These are phyloP conservation scores for Pilophorus perplexus DNA, from an alignment of 2,888 invertebrate species.

Conservation along the genomic window DNA sequence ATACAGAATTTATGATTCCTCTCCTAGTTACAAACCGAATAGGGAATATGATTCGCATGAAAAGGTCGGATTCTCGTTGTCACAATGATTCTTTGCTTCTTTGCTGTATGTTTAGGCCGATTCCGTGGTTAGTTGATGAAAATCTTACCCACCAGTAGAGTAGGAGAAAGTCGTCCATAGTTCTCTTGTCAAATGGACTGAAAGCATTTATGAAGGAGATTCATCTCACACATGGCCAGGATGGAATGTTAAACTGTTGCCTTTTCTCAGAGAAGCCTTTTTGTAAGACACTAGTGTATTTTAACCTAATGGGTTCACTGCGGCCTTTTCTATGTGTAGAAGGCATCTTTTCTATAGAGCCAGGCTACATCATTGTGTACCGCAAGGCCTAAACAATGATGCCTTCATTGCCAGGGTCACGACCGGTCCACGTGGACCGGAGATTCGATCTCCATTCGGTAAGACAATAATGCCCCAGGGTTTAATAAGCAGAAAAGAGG, in stretches of 20 bases:
- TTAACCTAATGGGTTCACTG: slow-evolving; percentile 31
- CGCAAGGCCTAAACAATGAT: slow-evolving; percentile 32
- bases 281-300: slow-evolving; percentile 10
- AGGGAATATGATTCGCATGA: too few relatives aligned
- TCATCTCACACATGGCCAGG: slow-evolving; percentile 8
- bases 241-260: slow-evolving; percentile 33
- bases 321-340: background rate
- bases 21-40: too few relatives aligned
- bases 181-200: slow-evolving; percentile 15
- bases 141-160: too few relatives aligned
- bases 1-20: too few relatives aligned
- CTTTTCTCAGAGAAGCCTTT: background rate
- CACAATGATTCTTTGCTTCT: too few relatives aligned
- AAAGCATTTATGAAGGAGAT: slow-evolving; percentile 34
- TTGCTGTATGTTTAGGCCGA: too few relatives aligned
- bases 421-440: slow-evolving; percentile 35
- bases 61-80: too few relatives aligned
- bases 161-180: slow-evolving; percentile 15
- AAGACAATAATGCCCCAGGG: slow-evolving; percentile 34
- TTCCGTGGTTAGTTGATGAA: too few relatives aligned
- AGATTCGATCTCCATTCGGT: slow-evolving; percentile 36
- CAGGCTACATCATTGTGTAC: slow-evolving; percentile 3
- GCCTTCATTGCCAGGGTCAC: slow-evolving; percentile 42
- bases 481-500: slow-evolving; percentile 36
- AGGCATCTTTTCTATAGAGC: slow-evolving; percentile 23